Evolutionary conservation across 2,797 vertebrate genomes (phyloP), one percentile per base, ranked within the genome.

Genomic region (Dicrostonyx torquatus): DNA sequence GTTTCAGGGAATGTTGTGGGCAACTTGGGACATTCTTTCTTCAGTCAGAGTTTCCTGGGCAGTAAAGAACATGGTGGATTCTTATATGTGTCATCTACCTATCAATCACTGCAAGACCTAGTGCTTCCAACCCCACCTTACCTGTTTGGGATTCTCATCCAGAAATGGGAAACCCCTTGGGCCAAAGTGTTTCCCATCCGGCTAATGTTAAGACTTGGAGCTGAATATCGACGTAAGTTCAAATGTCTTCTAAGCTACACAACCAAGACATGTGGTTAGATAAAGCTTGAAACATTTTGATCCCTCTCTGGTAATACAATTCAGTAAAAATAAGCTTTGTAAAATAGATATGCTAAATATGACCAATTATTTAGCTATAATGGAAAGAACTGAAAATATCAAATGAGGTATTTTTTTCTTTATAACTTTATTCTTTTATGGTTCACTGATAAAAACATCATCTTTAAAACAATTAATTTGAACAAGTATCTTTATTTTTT

Each of bases 121-220:
- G 98, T 99, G 95, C 99, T 99, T 93, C 99, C 99, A 93, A 99
- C 99, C 96, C 99, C 99, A 1, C 99, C 99, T 0, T 99, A 99
- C 98, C 98, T 99, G 98, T 99, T 99, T 90, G 99, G 99, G 82
- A 99, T 99, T 98, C 99, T 99, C 94, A 99, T 99, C 96, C 99
- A 99, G 98, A 99, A 99, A 98, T 99, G 99, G 99, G 99, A 99
- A 98, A 99, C 99, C 68, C 99, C 99, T 86, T 99, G 99, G 99
- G 99, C 99, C 96, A 99, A 99, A 96, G 99, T 99, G 92, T 99
- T 99, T 98, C 99, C 99, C 95, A 99, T 99, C 89, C 99, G 99
- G 90, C 99, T 99, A 55, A 99, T 99, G 99, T 97, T 99, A 97
- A 99, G 99, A 73, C 99, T 99, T 34, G 99, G 99, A 73, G 99